Evolutionary conservation across 1,140 invertebrate genomes (phyloP).

Genomic region (Coboldia fuscipes): DNA sequence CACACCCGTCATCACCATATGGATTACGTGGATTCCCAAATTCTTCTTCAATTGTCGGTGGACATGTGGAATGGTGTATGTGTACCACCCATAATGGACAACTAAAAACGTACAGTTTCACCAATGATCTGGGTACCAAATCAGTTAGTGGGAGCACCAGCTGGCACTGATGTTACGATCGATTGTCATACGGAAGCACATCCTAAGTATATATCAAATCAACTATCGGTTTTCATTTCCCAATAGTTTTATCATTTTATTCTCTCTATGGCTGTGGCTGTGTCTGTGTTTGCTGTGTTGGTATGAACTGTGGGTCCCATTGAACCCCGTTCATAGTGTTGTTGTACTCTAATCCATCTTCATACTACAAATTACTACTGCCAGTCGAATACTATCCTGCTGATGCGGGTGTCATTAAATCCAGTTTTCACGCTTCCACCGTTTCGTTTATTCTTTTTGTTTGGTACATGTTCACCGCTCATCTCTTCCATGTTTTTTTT

Average conservation of each 20-base stretch:
- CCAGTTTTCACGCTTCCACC: too few relatives aligned
- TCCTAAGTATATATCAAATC: constrained; percentile 28
- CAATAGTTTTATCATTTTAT: not conserved
- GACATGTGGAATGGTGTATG: too few relatives aligned
- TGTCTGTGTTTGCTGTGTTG: not conserved
- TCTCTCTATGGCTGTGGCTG: not conserved
- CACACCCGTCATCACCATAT: too few relatives aligned
- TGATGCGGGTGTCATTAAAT: too few relatives aligned
- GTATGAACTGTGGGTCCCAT: not conserved
- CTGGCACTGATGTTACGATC: constrained; percentile 72
- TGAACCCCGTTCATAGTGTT: not conserved
- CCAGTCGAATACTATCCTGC: too few relatives aligned
- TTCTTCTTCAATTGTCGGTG: too few relatives aligned
- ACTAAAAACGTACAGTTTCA: constrained; percentile 37
- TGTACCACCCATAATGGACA: not conserved
- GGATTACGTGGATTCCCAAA: too few relatives aligned
- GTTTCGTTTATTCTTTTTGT: too few relatives aligned
- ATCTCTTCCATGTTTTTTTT: too few relatives aligned
- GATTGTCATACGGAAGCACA: constrained; percentile 87
- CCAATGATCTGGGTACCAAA: constrained; percentile 81
- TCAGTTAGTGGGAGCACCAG: constrained; percentile 72
- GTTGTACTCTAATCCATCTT: too few relatives aligned
- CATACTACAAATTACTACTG: too few relatives aligned
- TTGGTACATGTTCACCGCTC: too few relatives aligned
- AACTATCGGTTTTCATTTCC: not conserved